Base-by-base conservation (phyloP, 2,888 invertebrate species). In the Mylabris sibirica region DNA sequence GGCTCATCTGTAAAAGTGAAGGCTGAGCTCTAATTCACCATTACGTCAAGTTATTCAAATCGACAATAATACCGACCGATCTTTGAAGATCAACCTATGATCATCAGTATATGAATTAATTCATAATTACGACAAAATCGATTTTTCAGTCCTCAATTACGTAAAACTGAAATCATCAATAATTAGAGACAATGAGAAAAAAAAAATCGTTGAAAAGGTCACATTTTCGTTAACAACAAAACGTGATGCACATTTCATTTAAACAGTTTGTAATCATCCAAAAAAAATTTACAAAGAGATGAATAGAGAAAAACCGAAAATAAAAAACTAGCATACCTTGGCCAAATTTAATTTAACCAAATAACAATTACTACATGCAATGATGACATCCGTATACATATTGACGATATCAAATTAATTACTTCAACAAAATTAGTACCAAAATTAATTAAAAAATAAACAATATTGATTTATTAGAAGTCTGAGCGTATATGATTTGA, bases 191-290 rank as follows among this genome's bases (percentile, higher is more conserved):
- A 49, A 49, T 20, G 20, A 20, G 20, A 20, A 20, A 49, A 6
- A 3, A 20, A 49, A 49, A 20, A 20, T 49, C 11, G 20, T n/a
- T 17, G 1, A 5, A 20, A 22, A 49, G n/a, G 44, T 44, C 8
- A 4, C n/a, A 20, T 49, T 49, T 20, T 12, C 4, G 12, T 41
- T 20, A 44, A 44, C 17, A 49, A 49, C 49, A 49, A 20, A 49
- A 49, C 49, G 49, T 49, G 49, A 49, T 49, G 49, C 49, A n/a
- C n/a, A 49, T 49, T 49, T 49, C 49, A 6, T 49, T 22, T 20
- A 49, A 49, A 9, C 20, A 20, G 20, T 20, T 9, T 49, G 49
- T 49, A 49, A 49, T 49, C 49, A 9, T 22, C 49, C 49, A 49
- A 49, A 49, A 49, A 49, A 2, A 6, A 5, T 9, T 49, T 44